A percentile compares a stretch with the other conserved stretches of the same genome.
Evolutionary conservation across 2,113 vertebrate species (phyloP).

Genomic region (Naja naja): DNA sequence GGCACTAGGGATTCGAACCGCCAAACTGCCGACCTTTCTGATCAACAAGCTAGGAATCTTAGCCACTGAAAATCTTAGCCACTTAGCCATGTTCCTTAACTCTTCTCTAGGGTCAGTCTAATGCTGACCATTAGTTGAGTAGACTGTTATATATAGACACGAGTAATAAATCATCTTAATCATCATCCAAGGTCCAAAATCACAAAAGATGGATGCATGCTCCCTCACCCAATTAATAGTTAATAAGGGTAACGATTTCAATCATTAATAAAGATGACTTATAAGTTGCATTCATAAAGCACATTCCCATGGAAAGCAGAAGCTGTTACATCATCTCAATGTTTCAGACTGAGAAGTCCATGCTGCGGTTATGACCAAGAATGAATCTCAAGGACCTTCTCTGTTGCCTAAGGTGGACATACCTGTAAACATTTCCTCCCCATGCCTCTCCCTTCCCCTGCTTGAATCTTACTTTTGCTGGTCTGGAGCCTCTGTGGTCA

Average conservation of each 20-base stretch:
- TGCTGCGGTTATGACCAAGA: neutral
- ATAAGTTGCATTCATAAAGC: neutral
- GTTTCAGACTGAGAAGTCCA: neutral
- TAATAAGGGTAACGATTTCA: neutral
- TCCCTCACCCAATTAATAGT: neutral
- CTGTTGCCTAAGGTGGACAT: slow-evolving; percentile 23
- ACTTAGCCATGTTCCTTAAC: too few species aligned
- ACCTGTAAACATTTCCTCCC: slow-evolving; percentile 40
- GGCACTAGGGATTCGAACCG: too few species aligned
- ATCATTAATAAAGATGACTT: neutral
- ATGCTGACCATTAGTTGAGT: neutral
- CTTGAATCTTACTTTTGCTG: slow-evolving; percentile 82
- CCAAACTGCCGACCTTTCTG: too few species aligned
- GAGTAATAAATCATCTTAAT: too few species aligned
- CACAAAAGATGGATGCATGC: neutral
- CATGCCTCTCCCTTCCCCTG: slow-evolving; percentile 32
- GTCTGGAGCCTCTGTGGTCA: slow-evolving; percentile 92
- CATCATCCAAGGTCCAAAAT: neutral
- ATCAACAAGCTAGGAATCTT: too few species aligned
- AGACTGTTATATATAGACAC: too few species aligned
- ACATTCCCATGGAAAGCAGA: neutral
- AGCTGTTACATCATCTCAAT: neutral
- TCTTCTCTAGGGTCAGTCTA: neutral
- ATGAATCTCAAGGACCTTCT: neutral
- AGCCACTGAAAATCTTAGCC: too few species aligned